These are phyloP conservation scores for Haliclona indistincta DNA, from an alignment of 37 sponge, comb jelly and placozoan genomes.

Conservation along the genomic window DNA sequence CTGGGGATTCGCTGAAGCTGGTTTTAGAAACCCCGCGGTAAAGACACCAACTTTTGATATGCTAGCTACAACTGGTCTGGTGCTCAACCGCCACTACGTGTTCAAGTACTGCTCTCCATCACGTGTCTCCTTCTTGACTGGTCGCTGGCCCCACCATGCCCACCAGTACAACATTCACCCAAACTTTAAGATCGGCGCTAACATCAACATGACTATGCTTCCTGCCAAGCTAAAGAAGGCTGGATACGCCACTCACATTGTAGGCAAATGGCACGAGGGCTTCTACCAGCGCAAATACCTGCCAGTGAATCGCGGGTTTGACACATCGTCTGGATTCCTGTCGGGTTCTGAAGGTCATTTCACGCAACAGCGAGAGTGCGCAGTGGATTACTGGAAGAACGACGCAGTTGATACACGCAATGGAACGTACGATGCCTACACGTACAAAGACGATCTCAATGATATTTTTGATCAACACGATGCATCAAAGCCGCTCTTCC, in stretches of 20 bases:
- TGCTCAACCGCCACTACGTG: constrained; percentile 38
- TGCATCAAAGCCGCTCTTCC: constrained; percentile 31
- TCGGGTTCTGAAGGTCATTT: constrained; percentile 43
- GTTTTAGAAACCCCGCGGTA: constrained; percentile 27
- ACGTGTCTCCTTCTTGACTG: constrained; percentile 38
- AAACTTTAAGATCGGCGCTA: constrained; percentile 26
- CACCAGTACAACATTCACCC: constrained; percentile 37
- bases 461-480: constrained; percentile 38
- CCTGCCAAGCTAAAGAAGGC: too few species aligned
- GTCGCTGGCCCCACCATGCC: constrained; percentile 52
- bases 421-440: constrained; percentile 32
- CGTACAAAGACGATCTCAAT: constrained; percentile 19
- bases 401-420: background rate
- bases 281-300: constrained; percentile 39
- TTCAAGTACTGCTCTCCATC: constrained; percentile 56
- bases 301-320: too few species aligned
- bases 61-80: constrained; percentile 30
- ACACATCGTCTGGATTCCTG: too few species aligned
- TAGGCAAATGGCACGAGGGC: too few species aligned
- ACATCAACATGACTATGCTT: constrained; percentile 48
- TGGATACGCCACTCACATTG: too few species aligned
- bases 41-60: constrained; percentile 33
- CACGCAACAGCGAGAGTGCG: constrained; percentile 21
- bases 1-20: constrained; percentile 36
- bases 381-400: constrained; percentile 30